phyloP scores from a whole-genome alignment of 37 sponge, comb jelly and placozoan genomes.

The Aphrocallistes beatrix region DNA sequence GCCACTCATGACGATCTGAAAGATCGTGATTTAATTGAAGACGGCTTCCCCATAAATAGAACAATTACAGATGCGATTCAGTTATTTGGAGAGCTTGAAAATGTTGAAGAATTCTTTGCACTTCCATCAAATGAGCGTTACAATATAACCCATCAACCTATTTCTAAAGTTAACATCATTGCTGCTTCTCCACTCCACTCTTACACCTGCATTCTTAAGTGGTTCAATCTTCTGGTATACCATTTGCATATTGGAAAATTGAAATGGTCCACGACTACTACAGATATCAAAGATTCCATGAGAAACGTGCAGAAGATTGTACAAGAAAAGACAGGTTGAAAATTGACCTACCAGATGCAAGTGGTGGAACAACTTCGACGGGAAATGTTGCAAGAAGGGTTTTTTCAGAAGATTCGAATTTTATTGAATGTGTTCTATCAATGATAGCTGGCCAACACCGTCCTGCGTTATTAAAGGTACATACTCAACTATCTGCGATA shows the following conservation, averaged over 20 bases:
- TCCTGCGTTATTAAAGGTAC: too few relatives aligned
- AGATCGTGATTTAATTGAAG: neutral
- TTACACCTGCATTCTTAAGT: neutral
- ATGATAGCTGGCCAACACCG: neutral
- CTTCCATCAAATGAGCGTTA: neutral
- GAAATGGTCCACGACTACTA: slow-evolving; percentile 12
- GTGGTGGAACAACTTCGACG: too few relatives aligned
- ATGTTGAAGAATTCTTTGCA: neutral
- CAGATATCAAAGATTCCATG: slow-evolving; percentile 18
- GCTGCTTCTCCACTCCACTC: slow-evolving; percentile 14
- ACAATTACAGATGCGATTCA: slow-evolving; percentile 17
- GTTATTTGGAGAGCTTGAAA: neutral
- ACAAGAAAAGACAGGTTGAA: too few relatives aligned
- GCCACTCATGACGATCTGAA: too few relatives aligned
- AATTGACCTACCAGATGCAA: too few relatives aligned
- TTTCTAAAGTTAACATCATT: slow-evolving; percentile 3
- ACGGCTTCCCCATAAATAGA: slow-evolving; percentile 17
- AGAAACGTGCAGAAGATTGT: neutral
- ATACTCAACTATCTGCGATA: too few relatives aligned
- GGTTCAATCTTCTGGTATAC: slow-evolving; percentile 14
- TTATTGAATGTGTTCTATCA: neutral
- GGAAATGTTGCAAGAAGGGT: too few relatives aligned
- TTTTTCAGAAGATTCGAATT: too few relatives aligned
- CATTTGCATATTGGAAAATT: slow-evolving; percentile 16
- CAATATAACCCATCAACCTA: neutral